These are phyloP conservation scores for Tychaedon coryphoeus DNA, from an alignment of 2,113 vertebrate species.

Conservation along the genomic window DNA sequence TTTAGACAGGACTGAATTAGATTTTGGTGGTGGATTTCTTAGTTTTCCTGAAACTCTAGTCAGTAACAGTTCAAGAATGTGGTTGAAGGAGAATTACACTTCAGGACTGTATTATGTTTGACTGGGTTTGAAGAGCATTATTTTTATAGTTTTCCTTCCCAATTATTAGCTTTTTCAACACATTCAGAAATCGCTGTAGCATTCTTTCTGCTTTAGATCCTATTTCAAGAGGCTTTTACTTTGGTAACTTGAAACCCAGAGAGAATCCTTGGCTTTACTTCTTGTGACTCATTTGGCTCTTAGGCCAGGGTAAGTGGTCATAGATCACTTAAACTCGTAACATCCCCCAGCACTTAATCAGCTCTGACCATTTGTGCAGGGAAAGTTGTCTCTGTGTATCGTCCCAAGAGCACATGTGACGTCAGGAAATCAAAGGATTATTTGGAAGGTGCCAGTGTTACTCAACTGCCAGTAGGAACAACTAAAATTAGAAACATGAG, in stretches of 20 bases:
- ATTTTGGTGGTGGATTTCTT: background rate
- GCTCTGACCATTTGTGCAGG: background rate
- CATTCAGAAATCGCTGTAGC: background rate
- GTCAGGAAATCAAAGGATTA: background rate
- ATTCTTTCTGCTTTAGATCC: background rate
- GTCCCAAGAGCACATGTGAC: background rate
- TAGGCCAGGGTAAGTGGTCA: background rate
- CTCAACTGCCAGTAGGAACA: background rate
- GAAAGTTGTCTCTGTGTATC: background rate
- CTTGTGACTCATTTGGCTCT: background rate
- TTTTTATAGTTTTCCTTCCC: background rate
- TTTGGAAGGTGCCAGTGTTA: background rate
- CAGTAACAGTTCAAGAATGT: background rate
- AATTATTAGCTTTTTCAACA: background rate
- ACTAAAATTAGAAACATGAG: background rate
- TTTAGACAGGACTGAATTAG: background rate
- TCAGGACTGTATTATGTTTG: background rate
- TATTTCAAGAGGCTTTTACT: constrained; percentile 8
- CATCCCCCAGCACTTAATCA: background rate
- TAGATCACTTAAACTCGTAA: background rate
- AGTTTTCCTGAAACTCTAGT: background rate
- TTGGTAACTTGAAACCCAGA: background rate
- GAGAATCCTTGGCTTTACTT: background rate
- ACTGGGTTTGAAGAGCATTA: background rate
- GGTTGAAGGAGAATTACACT: background rate